These are phyloP conservation scores for Gambusia affinis DNA, from an alignment of 2,113 vertebrate species.

Conservation along the genomic window DNA sequence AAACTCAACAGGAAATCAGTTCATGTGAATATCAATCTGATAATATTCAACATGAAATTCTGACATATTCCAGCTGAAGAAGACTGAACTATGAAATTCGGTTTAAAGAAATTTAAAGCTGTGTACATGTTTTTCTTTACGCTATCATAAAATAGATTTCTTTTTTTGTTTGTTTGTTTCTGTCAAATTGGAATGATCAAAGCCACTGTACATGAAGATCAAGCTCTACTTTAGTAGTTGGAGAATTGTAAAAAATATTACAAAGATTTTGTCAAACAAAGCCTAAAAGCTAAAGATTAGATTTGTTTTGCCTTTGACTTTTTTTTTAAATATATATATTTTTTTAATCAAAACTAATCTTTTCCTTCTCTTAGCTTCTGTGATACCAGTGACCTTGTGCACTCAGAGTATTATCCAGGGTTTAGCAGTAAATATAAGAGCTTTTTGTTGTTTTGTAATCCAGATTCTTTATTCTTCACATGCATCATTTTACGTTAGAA, in stretches of 20 bases:
- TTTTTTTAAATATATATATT: neutral
- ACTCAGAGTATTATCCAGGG: neutral
- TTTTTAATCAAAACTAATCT: neutral
- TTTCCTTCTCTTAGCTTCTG: neutral
- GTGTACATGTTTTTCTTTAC: no score
- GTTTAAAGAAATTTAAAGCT: no score
- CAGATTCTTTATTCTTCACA: neutral
- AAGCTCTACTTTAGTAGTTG: neutral
- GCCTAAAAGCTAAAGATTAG: neutral
- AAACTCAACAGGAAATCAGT: no score
- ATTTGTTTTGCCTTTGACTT: neutral
- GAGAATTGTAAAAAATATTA: neutral
- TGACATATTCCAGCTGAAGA: no score
- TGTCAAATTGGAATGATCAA: no score
- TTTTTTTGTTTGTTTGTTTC: no score
- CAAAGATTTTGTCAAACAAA: neutral
- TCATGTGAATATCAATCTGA: no score
- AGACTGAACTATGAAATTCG: no score
- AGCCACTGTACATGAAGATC: no score
- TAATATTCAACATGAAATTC: no score
- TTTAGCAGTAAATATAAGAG: neutral
- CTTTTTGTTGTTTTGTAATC: neutral
- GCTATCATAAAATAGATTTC: no score
- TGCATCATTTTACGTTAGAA: neutral
- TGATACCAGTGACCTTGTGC: neutral